Evolutionary conservation across 2,888 invertebrate genomes (phyloP).

Genomic region (Tridacna gigas): DNA sequence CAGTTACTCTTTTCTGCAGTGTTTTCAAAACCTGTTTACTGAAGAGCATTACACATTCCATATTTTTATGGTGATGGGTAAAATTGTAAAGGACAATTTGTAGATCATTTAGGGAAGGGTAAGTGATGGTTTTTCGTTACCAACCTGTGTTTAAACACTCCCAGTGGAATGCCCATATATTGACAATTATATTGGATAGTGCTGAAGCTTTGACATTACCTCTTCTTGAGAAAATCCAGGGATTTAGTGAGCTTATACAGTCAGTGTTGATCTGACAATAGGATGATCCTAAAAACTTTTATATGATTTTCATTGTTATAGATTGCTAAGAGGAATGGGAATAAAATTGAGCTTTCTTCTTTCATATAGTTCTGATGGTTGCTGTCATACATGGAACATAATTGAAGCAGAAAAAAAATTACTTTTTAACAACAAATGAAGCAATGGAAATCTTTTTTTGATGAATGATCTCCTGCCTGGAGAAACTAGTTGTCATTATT

Average conservation of each 20-base stretch:
- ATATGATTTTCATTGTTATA: neutral
- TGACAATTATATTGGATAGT: conserved; percentile 26
- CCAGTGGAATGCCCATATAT: conserved; percentile 20
- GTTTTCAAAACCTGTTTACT: too few species aligned
- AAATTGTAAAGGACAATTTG: too few species aligned
- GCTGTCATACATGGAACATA: too few species aligned
- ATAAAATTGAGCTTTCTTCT: neutral
- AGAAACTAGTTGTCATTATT: too few species aligned
- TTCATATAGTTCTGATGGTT: too few species aligned
- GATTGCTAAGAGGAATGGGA: neutral
- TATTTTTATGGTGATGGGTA: too few species aligned
- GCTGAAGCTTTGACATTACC: conserved; percentile 11
- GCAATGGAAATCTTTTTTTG: too few species aligned
- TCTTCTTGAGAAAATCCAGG: conserved; percentile 23
- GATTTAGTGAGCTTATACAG: conserved; percentile 13
- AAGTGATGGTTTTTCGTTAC: conserved; percentile 1
- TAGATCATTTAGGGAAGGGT: neutral
- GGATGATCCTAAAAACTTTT: conserved; percentile 9
- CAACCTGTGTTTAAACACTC: conserved; percentile 28
- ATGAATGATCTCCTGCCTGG: too few species aligned
- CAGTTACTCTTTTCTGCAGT: too few species aligned
- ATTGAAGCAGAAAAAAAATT: too few species aligned
- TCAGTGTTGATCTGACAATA: neutral
- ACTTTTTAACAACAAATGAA: too few species aligned
- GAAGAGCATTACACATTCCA: too few species aligned